These are phyloP conservation scores for Drosophila algonquin DNA, from an alignment of 2,888 invertebrate species.

Conservation along the genomic window DNA sequence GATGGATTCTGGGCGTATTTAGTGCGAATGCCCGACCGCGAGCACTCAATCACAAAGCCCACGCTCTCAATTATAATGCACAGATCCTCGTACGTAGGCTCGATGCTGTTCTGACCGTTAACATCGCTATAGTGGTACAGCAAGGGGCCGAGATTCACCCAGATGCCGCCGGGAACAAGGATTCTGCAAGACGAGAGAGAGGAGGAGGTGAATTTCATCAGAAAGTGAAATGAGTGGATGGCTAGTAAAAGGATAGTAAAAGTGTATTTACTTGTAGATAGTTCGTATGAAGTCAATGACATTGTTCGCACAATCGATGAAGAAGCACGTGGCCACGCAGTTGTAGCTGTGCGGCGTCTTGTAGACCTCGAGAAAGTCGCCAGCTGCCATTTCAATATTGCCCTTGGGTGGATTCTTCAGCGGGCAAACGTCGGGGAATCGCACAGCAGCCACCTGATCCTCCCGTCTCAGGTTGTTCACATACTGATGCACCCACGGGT, in stretches of 20 bases:
- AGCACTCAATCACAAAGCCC: slow-evolving; percentile 92
- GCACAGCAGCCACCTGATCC: slow-evolving; percentile 91
- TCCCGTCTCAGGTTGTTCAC: slow-evolving; percentile 93
- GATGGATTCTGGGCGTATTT: slow-evolving; percentile 96
- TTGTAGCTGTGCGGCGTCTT: slow-evolving; percentile 86
- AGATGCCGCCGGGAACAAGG: slow-evolving; percentile 93
- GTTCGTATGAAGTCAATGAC: slow-evolving; percentile 97
- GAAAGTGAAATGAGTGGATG: not conserved
- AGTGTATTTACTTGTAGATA: slow-evolving; percentile 87
- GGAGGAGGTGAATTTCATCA: not conserved
- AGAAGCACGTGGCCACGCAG: slow-evolving; percentile 98
- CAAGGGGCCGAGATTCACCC: slow-evolving; percentile 96
- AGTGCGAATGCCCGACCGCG: slow-evolving; percentile 90
- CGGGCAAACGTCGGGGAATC: slow-evolving; percentile 95
- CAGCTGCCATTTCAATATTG: slow-evolving; percentile 97
- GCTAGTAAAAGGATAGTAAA: not conserved
- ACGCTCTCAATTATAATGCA: slow-evolving; percentile 90
- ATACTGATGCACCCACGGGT: slow-evolving; percentile 98
- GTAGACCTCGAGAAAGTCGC: slow-evolving; percentile 93
- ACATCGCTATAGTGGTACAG: slow-evolving; percentile 96
- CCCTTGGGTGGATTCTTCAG: slow-evolving; percentile 86
- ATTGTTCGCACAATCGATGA: slow-evolving; percentile 99
- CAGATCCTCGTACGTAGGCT: slow-evolving; percentile 95
- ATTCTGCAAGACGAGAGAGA: slow-evolving; percentile 84
- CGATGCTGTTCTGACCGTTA: slow-evolving; percentile 94